phyloP scores from a whole-genome alignment of 2,113 vertebrate genomes.

The Muntiacus reevesi region DNA sequence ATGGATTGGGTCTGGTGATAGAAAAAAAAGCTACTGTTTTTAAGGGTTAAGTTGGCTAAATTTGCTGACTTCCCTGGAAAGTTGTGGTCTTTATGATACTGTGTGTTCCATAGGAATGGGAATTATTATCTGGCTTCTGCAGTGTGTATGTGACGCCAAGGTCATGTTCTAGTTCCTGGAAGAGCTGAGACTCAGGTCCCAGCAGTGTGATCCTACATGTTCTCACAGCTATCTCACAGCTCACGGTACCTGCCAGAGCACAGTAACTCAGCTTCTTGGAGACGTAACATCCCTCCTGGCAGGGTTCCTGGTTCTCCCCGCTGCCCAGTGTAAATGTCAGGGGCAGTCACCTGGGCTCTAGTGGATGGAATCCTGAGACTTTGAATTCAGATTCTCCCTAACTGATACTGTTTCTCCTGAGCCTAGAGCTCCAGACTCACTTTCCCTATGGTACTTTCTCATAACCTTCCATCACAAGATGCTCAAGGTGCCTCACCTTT shows the following conservation, averaged over 20 bases:
- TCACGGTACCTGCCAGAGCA: background rate
- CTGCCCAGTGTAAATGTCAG: background rate
- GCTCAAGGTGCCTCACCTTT: background rate
- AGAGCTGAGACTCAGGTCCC: background rate
- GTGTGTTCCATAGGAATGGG: background rate
- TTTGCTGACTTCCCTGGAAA: constrained; percentile 18
- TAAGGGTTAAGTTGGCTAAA: background rate
- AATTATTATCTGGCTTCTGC: background rate
- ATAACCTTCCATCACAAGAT: background rate
- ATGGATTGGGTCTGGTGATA: background rate
- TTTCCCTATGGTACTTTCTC: background rate
- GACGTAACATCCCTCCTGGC: background rate
- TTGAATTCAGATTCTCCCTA: background rate
- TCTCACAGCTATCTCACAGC: background rate
- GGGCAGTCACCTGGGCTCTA: background rate
- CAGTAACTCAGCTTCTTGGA: background rate
- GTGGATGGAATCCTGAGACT: background rate
- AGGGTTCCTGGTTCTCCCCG: background rate
- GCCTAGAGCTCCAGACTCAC: background rate
- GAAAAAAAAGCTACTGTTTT: background rate
- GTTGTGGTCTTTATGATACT: background rate
- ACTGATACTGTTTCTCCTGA: background rate
- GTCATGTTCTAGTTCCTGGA: background rate
- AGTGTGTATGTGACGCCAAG: background rate
- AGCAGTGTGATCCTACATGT: fast-evolving